Conservation (phyloP, 2,113 vertebrate species). For the Solenodon paradoxus region DNA sequence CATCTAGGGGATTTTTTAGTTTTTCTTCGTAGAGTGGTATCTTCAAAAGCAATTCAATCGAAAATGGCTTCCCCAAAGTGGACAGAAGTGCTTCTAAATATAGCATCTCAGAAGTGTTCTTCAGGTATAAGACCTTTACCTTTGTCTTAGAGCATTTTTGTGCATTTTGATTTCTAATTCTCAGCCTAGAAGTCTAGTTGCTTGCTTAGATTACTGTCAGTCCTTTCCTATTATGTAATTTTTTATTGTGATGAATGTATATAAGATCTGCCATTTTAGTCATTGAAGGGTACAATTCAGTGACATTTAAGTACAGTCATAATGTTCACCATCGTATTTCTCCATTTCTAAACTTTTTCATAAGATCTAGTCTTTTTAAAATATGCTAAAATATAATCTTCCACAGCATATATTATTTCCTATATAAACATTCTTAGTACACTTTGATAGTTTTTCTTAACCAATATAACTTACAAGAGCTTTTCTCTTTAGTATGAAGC, state of each 20-base stretch:
- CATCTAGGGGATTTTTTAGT: slow-evolving; percentile 97
- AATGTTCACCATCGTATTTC: neutral
- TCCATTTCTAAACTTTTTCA: neutral
- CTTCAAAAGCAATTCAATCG: slow-evolving; percentile 98
- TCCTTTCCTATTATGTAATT: neutral
- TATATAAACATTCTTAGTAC: neutral
- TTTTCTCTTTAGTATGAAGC: neutral
- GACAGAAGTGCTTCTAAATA: slow-evolving; percentile 98
- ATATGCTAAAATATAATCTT: neutral
- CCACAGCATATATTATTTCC: neutral
- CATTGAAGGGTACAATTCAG: neutral
- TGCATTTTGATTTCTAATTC: neutral
- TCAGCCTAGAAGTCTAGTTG: neutral
- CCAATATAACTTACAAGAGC: neutral
- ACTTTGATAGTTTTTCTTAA: slow-evolving; percentile 17
- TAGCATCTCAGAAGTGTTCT: slow-evolving; percentile 97
- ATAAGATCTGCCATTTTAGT: neutral
- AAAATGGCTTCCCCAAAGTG: slow-evolving; percentile 99
- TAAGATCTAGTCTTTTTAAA: neutral
- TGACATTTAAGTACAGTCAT: neutral
- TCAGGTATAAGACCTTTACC: slow-evolving; percentile 85
- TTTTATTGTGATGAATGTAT: neutral
- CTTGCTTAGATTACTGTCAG: neutral
- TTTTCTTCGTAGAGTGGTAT: slow-evolving; percentile 95
- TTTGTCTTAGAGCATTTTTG: neutral